phyloP scores from a whole-genome alignment of 2,113 vertebrate genomes.

The Callorhinus ursinus region DNA sequence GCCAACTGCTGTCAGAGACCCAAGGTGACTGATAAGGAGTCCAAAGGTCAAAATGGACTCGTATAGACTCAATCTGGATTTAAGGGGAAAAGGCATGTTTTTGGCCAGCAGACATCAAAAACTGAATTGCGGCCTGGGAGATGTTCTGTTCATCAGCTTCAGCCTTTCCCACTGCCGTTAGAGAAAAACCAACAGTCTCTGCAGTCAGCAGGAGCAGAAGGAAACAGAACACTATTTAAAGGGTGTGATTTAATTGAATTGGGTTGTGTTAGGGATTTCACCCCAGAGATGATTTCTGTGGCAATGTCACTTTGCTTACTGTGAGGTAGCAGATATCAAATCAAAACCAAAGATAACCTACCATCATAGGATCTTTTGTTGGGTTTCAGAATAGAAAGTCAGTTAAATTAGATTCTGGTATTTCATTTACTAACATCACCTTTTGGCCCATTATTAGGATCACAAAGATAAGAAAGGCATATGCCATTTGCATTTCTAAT shows the following conservation, averaged over 20 bases:
- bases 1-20: neutral
- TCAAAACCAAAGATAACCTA: constrained; percentile 59
- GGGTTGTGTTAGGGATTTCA: constrained; percentile 13
- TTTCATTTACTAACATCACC: constrained; percentile 66
- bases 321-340: constrained; percentile 68
- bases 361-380: constrained; percentile 54
- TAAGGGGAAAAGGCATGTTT: neutral
- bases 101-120: neutral
- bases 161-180: constrained; percentile 3
- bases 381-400: constrained; percentile 53
- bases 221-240: constrained; percentile 62
- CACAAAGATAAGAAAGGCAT: constrained; percentile 31
- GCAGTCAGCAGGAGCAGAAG: constrained; percentile 4
- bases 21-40: constrained; percentile 43
- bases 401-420: constrained; percentile 73
- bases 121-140: constrained; percentile 44
- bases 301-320: constrained; percentile 40
- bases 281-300: constrained; percentile 51
- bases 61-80: constrained; percentile 1
- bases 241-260: constrained; percentile 51
- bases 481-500: neutral
- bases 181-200: constrained; percentile 46
- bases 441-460: constrained; percentile 40
- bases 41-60: constrained; percentile 29
- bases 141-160: constrained; percentile 42